Percentiles rank a stretch among this genome's conserved stretches.
These are phyloP conservation scores for Sinosuthora webbiana DNA, from an alignment of 2,113 vertebrate genomes.

Conservation along the genomic window DNA sequence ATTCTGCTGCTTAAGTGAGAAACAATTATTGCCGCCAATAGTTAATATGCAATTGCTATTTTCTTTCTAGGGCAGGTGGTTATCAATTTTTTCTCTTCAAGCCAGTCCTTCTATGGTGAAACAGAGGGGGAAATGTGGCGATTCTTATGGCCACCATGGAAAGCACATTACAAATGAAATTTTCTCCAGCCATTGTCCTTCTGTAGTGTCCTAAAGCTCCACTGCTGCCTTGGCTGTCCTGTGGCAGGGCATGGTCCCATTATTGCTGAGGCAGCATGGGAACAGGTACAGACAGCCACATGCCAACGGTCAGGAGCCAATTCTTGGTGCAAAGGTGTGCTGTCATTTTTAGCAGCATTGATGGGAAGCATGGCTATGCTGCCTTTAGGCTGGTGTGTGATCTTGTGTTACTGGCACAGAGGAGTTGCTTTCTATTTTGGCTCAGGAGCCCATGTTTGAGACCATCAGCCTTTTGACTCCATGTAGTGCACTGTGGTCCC, in stretches of 20 bases:
- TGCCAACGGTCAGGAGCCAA: not conserved
- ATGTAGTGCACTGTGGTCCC: not conserved
- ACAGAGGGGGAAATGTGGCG: accelerated
- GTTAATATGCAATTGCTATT: not conserved
- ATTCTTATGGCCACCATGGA: not conserved
- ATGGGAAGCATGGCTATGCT: not conserved
- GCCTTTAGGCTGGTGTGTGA: not conserved
- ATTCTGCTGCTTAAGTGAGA: not conserved
- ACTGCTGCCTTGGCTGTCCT: not conserved
- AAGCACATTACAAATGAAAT: not conserved
- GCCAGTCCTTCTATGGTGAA: not conserved
- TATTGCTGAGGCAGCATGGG: accelerated
- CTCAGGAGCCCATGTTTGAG: accelerated
- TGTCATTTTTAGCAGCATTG: not conserved
- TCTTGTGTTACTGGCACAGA: not conserved
- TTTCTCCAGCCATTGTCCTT: not conserved
- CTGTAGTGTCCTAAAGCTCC: not conserved
- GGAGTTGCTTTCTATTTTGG: not conserved
- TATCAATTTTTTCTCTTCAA: not conserved
- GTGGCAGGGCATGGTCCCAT: accelerated
- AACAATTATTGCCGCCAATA: not conserved
- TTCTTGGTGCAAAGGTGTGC: not conserved
- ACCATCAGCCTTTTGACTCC: not conserved
- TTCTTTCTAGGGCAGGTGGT: not conserved
- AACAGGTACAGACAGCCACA: accelerated